Percentiles rank a stretch among this genome's conserved stretches.
phyloP scores from a whole-genome alignment of 1,140 invertebrate genomes.

The Drosophila triauraria region DNA sequence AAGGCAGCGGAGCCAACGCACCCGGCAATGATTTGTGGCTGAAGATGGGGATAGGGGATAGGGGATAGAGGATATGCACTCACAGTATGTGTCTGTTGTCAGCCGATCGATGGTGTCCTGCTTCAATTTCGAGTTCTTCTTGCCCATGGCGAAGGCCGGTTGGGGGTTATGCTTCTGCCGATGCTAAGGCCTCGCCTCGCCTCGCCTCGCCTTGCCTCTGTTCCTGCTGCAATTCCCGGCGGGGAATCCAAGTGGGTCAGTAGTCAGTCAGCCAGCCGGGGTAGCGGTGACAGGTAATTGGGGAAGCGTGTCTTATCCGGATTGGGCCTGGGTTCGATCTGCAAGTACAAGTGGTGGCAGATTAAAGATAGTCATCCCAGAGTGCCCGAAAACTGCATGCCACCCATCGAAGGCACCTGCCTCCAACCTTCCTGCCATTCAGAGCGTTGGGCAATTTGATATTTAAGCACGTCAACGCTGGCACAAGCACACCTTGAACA shows the following conservation, averaged over 20 bases:
- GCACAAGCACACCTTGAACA: too few species aligned
- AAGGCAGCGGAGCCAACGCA: slow-evolving; percentile 49
- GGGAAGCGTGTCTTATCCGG: slow-evolving; percentile 71
- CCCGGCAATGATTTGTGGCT: slow-evolving; percentile 44
- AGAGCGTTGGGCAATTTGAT: slow-evolving; percentile 62
- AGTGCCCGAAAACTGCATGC: slow-evolving; percentile 21
- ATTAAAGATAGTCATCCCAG: slow-evolving; percentile 56
- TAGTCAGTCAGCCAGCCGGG: slow-evolving; percentile 5
- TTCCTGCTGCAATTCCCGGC: slow-evolving; percentile 9
- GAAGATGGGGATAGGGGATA: background rate
- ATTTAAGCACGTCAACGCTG: slow-evolving; percentile 74
- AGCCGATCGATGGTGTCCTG: slow-evolving; percentile 95
- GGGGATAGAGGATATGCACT: slow-evolving; percentile 86
- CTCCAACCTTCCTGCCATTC: background rate
- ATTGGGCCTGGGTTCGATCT: slow-evolving; percentile 54
- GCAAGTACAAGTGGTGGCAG: slow-evolving; percentile 60
- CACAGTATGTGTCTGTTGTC: slow-evolving; percentile 95
- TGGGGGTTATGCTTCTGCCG: slow-evolving; percentile 5
- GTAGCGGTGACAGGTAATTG: slow-evolving; percentile 58
- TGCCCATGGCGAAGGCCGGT: slow-evolving; percentile 88
- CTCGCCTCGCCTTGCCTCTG: background rate
- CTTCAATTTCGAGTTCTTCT: slow-evolving; percentile 97
- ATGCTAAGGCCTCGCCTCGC: background rate
- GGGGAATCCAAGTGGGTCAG: slow-evolving; percentile 20
- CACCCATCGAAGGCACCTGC: slow-evolving; percentile 45